Evolutionary conservation across 2,888 invertebrate species (phyloP).

Genomic region (Charanyca ferruginea): DNA sequence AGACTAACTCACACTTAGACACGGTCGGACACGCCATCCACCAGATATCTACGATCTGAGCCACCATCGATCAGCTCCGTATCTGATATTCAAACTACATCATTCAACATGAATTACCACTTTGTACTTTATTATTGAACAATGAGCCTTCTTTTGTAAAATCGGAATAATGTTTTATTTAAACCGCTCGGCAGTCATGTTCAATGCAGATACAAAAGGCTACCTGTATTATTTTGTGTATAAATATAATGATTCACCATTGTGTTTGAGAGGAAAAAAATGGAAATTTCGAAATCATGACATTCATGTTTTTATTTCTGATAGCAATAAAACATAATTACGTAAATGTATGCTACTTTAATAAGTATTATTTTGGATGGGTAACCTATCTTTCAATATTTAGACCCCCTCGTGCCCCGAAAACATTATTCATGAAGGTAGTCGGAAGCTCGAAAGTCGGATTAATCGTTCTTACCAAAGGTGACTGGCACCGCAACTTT

Average conservation of each 20-base stretch:
- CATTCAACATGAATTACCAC: constrained; percentile 64
- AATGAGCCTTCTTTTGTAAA: constrained; percentile 34
- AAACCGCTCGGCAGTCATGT: not conserved
- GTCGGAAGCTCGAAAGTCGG: not conserved
- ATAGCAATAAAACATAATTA: no score
- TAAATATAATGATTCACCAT: constrained; percentile 2
- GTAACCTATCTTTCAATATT: not conserved
- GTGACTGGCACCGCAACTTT: no score
- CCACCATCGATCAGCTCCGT: constrained; percentile 61
- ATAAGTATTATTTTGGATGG: not conserved
- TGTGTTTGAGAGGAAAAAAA: not conserved
- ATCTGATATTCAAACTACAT: constrained; percentile 66
- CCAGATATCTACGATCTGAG: constrained; percentile 47
- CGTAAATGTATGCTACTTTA: no score
- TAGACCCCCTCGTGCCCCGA: not conserved
- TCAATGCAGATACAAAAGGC: constrained; percentile 2
- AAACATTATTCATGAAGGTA: not conserved
- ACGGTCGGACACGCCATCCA: constrained; percentile 48
- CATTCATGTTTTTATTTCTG: not conserved
- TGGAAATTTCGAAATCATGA: not conserved
- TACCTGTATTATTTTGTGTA: constrained; percentile 18
- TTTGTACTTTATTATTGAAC: constrained; percentile 56
- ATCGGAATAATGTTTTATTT: constrained; percentile 38
- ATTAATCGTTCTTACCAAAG: constrained; percentile 17
- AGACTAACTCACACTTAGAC: constrained; percentile 31